A percentile compares a stretch with the other conserved stretches of the same genome.
Evolutionary conservation across 2,888 invertebrate genomes (phyloP).

Genomic region (Tetanocera ferruginea): DNA sequence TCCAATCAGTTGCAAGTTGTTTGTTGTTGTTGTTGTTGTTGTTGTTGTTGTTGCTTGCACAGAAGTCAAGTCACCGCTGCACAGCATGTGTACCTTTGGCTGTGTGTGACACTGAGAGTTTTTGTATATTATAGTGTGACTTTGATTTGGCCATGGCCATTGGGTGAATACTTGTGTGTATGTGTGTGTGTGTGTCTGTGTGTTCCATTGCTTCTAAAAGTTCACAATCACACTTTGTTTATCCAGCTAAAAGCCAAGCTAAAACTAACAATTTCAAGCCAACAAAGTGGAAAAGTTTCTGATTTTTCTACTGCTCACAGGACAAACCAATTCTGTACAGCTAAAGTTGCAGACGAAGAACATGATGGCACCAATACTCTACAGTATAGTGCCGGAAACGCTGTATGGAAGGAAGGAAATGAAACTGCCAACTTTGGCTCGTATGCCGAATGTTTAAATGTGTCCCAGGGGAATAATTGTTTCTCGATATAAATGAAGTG

Average conservation of each 20-base stretch:
- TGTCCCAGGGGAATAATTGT: constrained; percentile 18
- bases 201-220: background rate
- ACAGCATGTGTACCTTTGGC: background rate
- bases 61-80: background rate
- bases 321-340: background rate
- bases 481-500: constrained; percentile 23
- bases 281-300: constrained; percentile 17
- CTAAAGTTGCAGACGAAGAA: background rate
- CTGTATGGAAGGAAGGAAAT: background rate
- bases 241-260: background rate
- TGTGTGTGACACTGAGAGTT: background rate
- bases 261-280: background rate
- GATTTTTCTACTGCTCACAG: background rate
- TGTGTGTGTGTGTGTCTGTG: background rate
- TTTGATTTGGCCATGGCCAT: background rate
- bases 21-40: constrained; percentile 8
- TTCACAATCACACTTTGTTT: constrained; percentile 17
- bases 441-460: background rate
- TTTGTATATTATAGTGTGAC: background rate
- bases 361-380: background rate
- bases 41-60: background rate
- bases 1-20: constrained; percentile 29
- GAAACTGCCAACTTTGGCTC: background rate
- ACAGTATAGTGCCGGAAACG: background rate
- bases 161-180: background rate